These are phyloP conservation scores for Drosophila repleta DNA, from an alignment of 1,140 invertebrate genomes.

Conservation along the genomic window DNA sequence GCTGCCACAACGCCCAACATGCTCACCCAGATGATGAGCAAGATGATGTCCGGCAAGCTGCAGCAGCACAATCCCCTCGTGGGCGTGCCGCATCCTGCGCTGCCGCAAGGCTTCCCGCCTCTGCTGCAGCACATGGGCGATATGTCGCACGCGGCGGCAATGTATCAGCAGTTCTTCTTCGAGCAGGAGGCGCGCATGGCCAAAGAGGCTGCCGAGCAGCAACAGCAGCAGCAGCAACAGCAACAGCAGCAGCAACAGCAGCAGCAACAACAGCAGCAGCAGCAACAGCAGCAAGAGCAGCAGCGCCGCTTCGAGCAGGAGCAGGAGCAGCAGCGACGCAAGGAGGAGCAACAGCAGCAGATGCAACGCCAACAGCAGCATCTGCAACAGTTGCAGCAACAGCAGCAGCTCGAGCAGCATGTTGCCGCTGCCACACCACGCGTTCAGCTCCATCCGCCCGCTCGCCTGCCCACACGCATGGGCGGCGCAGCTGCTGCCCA, in stretches of 20 bases:
- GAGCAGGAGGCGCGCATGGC: constrained; percentile 90
- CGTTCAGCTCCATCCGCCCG: constrained; percentile 76
- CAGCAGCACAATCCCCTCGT: constrained; percentile 79
- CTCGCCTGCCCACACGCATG: constrained; percentile 77
- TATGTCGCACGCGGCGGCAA: constrained; percentile 88
- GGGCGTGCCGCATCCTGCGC: constrained; percentile 84
- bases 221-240: constrained; percentile 85
- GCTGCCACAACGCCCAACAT: constrained; percentile 85
- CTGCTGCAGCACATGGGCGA: constrained; percentile 86
- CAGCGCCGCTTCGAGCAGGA: constrained; percentile 86
- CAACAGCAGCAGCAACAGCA: constrained; percentile 83
- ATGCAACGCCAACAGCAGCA: constrained; percentile 85
- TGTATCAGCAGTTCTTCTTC: constrained; percentile 91
- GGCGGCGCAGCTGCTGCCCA: constrained; percentile 84
- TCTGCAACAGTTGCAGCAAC: constrained; percentile 78
- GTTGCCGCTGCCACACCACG: constrained; percentile 85
- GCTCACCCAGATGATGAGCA: constrained; percentile 88
- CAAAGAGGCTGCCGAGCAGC: constrained; percentile 87
- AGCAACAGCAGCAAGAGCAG: constrained; percentile 85
- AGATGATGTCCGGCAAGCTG: constrained; percentile 88
- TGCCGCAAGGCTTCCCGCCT: constrained; percentile 86
- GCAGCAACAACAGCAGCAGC: constrained; percentile 85
- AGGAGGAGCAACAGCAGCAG: constrained; percentile 86
- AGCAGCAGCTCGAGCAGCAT: constrained; percentile 85
- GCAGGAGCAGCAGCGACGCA: constrained; percentile 84